These are phyloP conservation scores for Onychomys torridus DNA, from an alignment of 2,797 vertebrate genomes.

Conservation along the genomic window DNA sequence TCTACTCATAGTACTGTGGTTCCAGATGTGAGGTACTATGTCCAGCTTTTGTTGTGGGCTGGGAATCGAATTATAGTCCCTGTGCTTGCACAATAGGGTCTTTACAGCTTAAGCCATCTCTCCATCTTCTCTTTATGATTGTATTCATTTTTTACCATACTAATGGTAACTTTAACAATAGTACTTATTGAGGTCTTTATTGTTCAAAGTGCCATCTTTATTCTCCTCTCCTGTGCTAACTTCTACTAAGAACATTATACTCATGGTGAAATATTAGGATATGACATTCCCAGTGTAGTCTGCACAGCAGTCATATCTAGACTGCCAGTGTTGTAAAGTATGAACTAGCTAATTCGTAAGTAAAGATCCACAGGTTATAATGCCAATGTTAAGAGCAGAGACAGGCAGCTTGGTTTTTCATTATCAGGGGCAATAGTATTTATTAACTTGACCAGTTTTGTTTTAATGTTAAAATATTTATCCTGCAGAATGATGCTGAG, in stretches of 20 bases:
- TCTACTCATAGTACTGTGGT: neutral
- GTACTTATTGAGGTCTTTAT: neutral
- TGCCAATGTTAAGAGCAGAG: neutral
- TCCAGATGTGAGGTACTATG: neutral
- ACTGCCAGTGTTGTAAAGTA: neutral
- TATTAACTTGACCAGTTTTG: neutral
- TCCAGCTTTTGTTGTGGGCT: neutral
- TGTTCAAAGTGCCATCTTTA: neutral
- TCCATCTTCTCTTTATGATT: neutral
- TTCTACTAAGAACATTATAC: neutral
- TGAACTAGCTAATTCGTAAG: neutral
- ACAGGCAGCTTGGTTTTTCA: neutral
- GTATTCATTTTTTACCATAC: conserved; percentile 31
- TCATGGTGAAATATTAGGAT: neutral
- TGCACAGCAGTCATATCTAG: neutral
- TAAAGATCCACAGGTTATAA: neutral
- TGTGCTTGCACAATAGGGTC: neutral
- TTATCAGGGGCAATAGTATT: too few species aligned
- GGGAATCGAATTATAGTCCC: neutral
- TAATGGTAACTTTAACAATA: neutral
- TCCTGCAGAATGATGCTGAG: neutral
- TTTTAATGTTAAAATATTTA: neutral
- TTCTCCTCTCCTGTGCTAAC: neutral
- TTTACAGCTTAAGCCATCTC: neutral
- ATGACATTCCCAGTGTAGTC: neutral